Conservation (phyloP, 2,113 vertebrate species). For the Taurulus bubalis region DNA sequence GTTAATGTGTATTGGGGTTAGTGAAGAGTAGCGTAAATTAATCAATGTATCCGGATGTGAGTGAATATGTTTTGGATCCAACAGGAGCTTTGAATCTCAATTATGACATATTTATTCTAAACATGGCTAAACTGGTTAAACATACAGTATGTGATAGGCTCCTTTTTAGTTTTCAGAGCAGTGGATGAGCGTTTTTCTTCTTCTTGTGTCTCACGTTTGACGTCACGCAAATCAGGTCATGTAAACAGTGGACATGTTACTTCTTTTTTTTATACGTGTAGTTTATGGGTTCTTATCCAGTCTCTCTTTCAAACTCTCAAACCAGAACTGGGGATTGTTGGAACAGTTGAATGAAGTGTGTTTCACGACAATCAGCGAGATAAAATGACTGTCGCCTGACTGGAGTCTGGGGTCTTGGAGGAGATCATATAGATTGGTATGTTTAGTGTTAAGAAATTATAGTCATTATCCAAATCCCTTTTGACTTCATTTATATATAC, state of each 20-base stretch:
- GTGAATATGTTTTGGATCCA: not conserved
- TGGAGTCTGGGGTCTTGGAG: not conserved
- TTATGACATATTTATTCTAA: not conserved
- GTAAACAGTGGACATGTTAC: not conserved
- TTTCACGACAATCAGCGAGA: not conserved
- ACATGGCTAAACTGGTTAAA: not conserved
- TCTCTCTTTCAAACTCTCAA: not conserved
- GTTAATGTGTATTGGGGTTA: not conserved
- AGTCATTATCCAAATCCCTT: not conserved
- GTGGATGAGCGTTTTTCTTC: not conserved
- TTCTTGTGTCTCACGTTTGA: not conserved
- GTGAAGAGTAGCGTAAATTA: not conserved
- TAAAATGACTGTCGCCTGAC: not conserved
- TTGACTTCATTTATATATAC: too few relatives aligned
- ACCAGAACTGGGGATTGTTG: not conserved
- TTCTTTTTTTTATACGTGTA: not conserved
- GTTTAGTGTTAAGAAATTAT: not conserved
- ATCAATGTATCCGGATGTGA: not conserved
- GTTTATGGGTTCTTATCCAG: not conserved
- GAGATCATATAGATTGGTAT: not conserved
- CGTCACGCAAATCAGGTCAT: not conserved
- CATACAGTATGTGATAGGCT: too few relatives aligned
- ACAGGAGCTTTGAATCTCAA: not conserved
- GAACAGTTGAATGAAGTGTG: not conserved
- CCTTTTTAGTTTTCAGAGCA: not conserved